Evolutionary conservation across 2,888 invertebrate species (phyloP).

Genomic region (Enchytraeus crypticus): DNA sequence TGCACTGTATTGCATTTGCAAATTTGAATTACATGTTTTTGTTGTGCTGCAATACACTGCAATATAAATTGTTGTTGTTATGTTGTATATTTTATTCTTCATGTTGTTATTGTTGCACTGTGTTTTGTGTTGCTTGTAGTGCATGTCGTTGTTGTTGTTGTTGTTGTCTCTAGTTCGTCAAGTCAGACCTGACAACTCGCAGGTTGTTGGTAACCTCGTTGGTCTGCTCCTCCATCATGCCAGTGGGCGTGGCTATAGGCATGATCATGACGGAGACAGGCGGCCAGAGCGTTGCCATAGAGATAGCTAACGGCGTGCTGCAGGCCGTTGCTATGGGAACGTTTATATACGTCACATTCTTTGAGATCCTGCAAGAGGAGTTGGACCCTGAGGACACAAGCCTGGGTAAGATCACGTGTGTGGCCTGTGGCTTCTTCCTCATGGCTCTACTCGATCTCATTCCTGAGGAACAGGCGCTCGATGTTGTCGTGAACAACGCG

Average conservation of each 20-base stretch:
- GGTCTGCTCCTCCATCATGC: slow-evolving; percentile 25
- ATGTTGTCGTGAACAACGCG: no score
- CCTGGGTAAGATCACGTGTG: slow-evolving; percentile 32
- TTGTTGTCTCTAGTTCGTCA: slow-evolving; percentile 19
- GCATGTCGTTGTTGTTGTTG: not conserved
- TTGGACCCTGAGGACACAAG: slow-evolving; percentile 19
- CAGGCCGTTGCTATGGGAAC: slow-evolving; percentile 88
- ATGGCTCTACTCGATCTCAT: slow-evolving; percentile 25
- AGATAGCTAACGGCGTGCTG: slow-evolving; percentile 37
- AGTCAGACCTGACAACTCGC: slow-evolving; percentile 17
- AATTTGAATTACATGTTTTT: no score
- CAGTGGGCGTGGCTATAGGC: slow-evolving; percentile 26
- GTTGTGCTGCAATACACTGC: no score
- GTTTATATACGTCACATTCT: slow-evolving; percentile 83
- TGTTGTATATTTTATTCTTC: no score
- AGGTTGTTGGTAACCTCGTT: slow-evolving; percentile 15
- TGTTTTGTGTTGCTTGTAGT: no score
- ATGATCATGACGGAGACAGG: slow-evolving; percentile 25
- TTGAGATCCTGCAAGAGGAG: slow-evolving; percentile 74
- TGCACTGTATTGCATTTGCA: no score
- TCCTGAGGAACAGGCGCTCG: slow-evolving; percentile 13
- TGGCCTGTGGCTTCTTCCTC: slow-evolving; percentile 28
- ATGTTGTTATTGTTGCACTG: no score
- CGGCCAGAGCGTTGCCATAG: slow-evolving; percentile 18
- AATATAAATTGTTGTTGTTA: no score